Percentiles rank a stretch among this genome's conserved stretches.
Evolutionary conservation across 1,140 invertebrate genomes (phyloP).

Genomic region (Diachasmimorpha longicaudata): DNA sequence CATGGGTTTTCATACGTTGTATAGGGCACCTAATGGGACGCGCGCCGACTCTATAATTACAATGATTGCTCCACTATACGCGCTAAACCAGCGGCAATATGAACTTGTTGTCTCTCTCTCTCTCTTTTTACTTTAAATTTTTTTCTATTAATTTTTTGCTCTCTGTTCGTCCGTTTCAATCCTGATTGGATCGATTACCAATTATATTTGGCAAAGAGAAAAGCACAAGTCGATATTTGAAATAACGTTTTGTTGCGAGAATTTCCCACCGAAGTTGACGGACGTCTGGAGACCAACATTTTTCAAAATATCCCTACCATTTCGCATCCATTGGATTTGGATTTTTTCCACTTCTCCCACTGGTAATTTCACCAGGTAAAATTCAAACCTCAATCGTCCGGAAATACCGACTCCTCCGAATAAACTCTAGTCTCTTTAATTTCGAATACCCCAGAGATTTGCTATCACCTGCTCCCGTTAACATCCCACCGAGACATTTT

Average conservation of each 20-base stretch:
- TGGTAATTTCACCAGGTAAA: too few relatives aligned
- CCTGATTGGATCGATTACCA: constrained; percentile 36
- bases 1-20: constrained; percentile 21
- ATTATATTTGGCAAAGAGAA: constrained; percentile 34
- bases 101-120: constrained; percentile 6
- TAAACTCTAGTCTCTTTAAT: not conserved
- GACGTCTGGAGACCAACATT: too few relatives aligned
- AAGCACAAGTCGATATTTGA: not conserved
- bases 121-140: not conserved
- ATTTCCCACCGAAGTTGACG: too few relatives aligned
- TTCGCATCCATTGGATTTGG: too few relatives aligned
- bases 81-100: constrained; percentile 37
- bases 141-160: constrained; percentile 1
- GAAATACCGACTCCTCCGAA: not conserved
- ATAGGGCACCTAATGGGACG: constrained; percentile 58
- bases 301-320: too few relatives aligned
- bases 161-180: not conserved
- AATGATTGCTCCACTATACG: constrained; percentile 56
- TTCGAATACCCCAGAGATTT: not conserved
- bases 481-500: not conserved
- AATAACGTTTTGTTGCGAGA: not conserved
- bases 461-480: not conserved
- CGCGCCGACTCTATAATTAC: constrained; percentile 61
- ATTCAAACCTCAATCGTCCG: too few relatives aligned
- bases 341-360: too few relatives aligned